Base-by-base conservation (phyloP, 2,113 vertebrate genomes). In the Anseranas semipalmata region DNA sequence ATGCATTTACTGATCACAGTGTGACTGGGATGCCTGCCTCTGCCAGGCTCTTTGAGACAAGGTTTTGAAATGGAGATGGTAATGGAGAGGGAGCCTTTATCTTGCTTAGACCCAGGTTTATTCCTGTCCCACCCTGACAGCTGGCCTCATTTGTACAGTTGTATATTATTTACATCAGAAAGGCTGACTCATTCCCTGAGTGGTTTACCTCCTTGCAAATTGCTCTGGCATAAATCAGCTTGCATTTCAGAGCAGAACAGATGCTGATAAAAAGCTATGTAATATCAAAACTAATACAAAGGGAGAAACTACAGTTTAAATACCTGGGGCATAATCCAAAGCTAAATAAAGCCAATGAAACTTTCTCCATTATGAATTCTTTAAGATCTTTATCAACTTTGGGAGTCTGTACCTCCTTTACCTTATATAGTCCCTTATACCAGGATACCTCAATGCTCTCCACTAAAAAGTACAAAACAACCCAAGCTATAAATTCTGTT, bases 191-290 rank as follows among this genome's bases (percentile, higher is more conserved):
- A 94, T 37, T 48, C 35, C 32, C 55, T 58, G 28, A 53, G 55
- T 10, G 39, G 32, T 86, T 90, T 81, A 41, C 68, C 60, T 93
- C 68, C 76, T 86, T 95, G 86, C 43, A 91, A 77, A 82, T 93
- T 89, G 62, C 48, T 79, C 66, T 85, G 70, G 56, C 63, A 45
- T 78, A 91, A 89, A 65, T 53, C 94, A 93, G 39, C 43, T 71
- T 46, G 37, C 41, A 55, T 95, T 92, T 72, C 43, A 85, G 91
- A 89, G 55, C 43, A 89, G 73, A 92, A 71, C 12, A 91, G 53
- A 20, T 62, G 53, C 70, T 82, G 56, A 85, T 45, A 74, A 92
- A 93, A 88, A 95, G 30, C 58, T 60, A 21, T 27, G 21, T 59
- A 86, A 50, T 1, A 2, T 89, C 70, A 82, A 85, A 89, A 82